Percentiles rank a stretch among this genome's conserved stretches.
Evolutionary conservation across 2,797 vertebrate genomes (phyloP).

Genomic region (Enteromius radiatus): DNA sequence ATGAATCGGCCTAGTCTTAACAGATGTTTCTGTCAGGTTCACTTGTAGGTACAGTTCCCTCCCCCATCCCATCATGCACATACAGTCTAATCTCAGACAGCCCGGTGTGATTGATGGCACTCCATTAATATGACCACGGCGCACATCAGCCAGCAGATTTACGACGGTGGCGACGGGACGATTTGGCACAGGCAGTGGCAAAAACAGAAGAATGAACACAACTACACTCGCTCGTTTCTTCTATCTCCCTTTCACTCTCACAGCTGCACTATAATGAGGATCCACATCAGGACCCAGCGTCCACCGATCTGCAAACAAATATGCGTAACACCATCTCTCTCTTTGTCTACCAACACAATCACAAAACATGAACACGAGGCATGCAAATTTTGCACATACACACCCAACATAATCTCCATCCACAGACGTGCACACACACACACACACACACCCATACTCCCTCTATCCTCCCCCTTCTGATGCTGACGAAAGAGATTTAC

Average conservation of each 20-base stretch:
- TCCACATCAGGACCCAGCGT: constrained; percentile 27
- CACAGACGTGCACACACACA: not conserved
- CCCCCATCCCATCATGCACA: constrained; percentile 35
- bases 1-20: not conserved
- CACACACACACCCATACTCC: constrained; percentile 13
- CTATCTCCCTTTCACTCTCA: constrained; percentile 32
- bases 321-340: constrained; percentile 12
- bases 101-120: constrained; percentile 53
- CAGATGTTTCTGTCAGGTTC: constrained; percentile 27
- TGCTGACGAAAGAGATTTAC: constrained; percentile 53
- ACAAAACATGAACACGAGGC: constrained; percentile 46
- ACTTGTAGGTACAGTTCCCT: constrained; percentile 22
- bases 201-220: constrained; percentile 21
- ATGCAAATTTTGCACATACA: constrained; percentile 36
- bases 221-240: constrained; percentile 20
- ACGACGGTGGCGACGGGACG: constrained; percentile 37
- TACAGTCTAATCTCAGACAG: constrained; percentile 42
- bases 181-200: constrained; percentile 47
- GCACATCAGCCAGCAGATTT: constrained; percentile 60
- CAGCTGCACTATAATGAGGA: constrained; percentile 52
- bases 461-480: constrained; percentile 29
- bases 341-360: constrained; percentile 23
- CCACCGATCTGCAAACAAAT: constrained; percentile 9
- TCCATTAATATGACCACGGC: constrained; percentile 54
- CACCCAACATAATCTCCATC: constrained; percentile 33